phyloP scores from a whole-genome alignment of 1,140 invertebrate genomes.

The Armadillidium nasatum region DNA sequence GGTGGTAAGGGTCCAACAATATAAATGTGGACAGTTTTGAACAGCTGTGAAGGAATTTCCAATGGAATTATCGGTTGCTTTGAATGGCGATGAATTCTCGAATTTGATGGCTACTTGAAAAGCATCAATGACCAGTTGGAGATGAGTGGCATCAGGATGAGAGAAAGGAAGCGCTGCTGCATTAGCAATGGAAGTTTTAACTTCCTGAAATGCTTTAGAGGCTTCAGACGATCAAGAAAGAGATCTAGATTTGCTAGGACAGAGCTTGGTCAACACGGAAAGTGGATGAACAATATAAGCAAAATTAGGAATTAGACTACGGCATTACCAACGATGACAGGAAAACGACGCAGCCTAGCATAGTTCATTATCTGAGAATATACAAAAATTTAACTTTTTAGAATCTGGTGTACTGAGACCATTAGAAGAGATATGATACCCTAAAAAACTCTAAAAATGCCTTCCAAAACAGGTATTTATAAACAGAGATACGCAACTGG shows the following conservation, averaged over 20 bases:
- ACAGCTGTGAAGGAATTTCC: too few species aligned
- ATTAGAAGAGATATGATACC: background rate
- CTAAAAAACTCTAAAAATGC: background rate
- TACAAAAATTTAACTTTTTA: background rate
- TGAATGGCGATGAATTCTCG: background rate
- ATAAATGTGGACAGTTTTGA: too few species aligned
- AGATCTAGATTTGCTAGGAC: background rate
- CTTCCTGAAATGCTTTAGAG: background rate
- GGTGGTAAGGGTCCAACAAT: too few species aligned
- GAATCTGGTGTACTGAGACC: background rate
- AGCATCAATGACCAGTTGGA: conserved; percentile 12
- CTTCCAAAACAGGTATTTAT: conserved; percentile 10
- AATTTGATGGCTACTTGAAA: background rate
- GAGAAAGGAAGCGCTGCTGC: background rate
- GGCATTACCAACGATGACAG: conserved; percentile 28
- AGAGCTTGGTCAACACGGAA: background rate
- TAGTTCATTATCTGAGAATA: conserved; percentile 2
- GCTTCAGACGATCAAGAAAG: background rate
- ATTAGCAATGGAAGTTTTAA: background rate
- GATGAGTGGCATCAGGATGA: background rate
- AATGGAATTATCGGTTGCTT: too few species aligned
- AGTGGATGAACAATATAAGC: background rate
- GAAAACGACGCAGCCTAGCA: background rate
- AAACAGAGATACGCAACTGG: background rate
- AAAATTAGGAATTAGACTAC: conserved; percentile 16